Base-by-base conservation (phyloP, 2,797 vertebrate genomes). In the Crax fasciolata region DNA sequence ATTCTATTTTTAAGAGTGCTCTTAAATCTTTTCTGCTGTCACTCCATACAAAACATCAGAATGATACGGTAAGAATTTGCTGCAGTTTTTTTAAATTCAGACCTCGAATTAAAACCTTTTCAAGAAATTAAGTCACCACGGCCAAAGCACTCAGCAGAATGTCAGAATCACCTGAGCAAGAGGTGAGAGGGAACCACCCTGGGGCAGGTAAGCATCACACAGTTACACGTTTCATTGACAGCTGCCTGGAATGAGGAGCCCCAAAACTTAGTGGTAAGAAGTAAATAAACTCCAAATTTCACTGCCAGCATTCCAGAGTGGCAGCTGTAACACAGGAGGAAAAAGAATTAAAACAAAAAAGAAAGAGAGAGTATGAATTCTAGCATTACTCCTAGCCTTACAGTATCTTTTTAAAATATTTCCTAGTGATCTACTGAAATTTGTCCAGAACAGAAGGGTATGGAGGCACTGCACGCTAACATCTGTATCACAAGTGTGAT, bases 91-190 rank as follows among this genome's bases (percentile, higher is more conserved):
- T 77, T 24, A 18, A 63, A 74, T 32, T 16, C n/a, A 66, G 16
- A 55, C 51, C 30, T 77, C 10, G 10, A 80, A 87, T 67, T 62
- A 87, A 84, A 87, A 68, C 3, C 14, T 67, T 52, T 41, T 30
- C 4, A 44, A 74, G 32, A 72, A 76, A 82, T 67, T 23, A 61
- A 82, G n/a, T 51, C 77, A 55, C 0, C 15, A 54, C 11, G 24
- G 10, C 27, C 38, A 52, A 7, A 17, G 35, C 28, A 55, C 18
- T 63, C 35, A 66, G 32, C 17, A 52, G 61, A 88, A 74, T 10
- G 63, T 84, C 0, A 39, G 25, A 57, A 52, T 30, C n/a, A 52
- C 24, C 28, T 24, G 27, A 28, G 41, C 5, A 59, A 0, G 0
- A 75, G 25, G 48, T 0, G 1, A 91, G 30, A 59, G 27, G 48